Conservation (phyloP, 1,140 invertebrate genomes). For the Achatina immaculata region DNA sequence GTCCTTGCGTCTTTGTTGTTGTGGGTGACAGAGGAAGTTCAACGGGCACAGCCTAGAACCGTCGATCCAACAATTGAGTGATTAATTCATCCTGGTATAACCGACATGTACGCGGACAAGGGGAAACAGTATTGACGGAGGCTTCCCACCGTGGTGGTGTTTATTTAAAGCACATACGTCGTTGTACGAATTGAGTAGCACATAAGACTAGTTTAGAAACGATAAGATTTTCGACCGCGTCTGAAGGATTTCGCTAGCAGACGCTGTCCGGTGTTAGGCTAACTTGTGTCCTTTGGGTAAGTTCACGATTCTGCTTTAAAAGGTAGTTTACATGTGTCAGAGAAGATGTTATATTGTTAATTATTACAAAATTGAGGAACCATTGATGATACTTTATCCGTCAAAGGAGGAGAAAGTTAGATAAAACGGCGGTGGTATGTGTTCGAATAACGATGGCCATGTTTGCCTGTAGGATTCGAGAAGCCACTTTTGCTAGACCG, state of each 20-base stretch:
- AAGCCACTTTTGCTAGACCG: background rate
- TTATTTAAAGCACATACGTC: background rate
- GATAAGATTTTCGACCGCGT: background rate
- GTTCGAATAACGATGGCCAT: background rate
- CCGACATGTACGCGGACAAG: background rate
- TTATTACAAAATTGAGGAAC: background rate
- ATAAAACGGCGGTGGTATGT: background rate
- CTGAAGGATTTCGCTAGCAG: background rate
- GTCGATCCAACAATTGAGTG: background rate
- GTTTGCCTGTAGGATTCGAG: background rate
- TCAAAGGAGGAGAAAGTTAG: background rate
- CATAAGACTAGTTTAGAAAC: background rate
- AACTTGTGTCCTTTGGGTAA: constrained; percentile 8
- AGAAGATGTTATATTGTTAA: background rate
- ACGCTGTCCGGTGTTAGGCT: constrained; percentile 24
- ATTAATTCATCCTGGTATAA: too few species aligned
- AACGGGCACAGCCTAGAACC: background rate
- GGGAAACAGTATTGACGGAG: background rate
- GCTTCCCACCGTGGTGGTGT: background rate
- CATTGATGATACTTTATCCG: background rate
- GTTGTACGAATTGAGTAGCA: background rate
- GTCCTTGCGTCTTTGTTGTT: constrained; percentile 26
- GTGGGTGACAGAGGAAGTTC: constrained; percentile 36
- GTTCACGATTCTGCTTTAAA: background rate
- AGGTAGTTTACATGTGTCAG: background rate